Base-by-base conservation (phyloP, 2,113 vertebrate genomes). In the Xiphophorus maculatus region DNA sequence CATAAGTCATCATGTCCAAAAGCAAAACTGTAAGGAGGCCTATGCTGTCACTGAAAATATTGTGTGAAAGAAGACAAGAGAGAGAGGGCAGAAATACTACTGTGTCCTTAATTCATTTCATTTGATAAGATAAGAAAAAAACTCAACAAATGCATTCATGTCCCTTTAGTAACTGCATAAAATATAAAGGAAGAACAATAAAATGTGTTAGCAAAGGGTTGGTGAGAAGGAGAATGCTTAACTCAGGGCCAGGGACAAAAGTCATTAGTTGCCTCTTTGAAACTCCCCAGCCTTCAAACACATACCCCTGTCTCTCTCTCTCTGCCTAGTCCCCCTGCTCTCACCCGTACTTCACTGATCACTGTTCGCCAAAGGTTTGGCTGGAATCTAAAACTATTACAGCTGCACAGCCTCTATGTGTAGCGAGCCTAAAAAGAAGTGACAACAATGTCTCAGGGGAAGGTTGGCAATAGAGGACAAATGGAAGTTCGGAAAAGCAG, bases 391-490 rank as follows among this genome's bases (percentile, higher is more conserved):
- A 91, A 91, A 80, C 91, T 84, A 92, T 93, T 94, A 92, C 86
- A 87, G 87, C 85, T 87, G 89, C 65, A 71, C 86, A 80, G 82
- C 75, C 71, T 84, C 81, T 68, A 82, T 75, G 85, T 84, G 80
- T 64, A 73, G 83, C 84, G 76, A 85, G 68, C 85, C 88, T 93
- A 93, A 94, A 86, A 54, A 88, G 88, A 94, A 93, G 91, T 94
- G 94, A 94, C 94, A 94, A 88, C 82, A 54, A 70, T 81, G 83
- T 93, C 93, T 89, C 91, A 61, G 71, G 88, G 92, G 88, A 91
- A 94, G 92, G 93, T 90, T 93, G 88, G 92, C 88, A 86, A 83
- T 82, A 84, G 90, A 94, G 92, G 93, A 89, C 92, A 87, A 69
- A 84, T 72, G 48, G 71, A 76, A 73, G 22, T 77, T 74, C 68